Evolutionary conservation across 2,888 invertebrate genomes (phyloP).

Genomic region (Tetropium fuscum): DNA sequence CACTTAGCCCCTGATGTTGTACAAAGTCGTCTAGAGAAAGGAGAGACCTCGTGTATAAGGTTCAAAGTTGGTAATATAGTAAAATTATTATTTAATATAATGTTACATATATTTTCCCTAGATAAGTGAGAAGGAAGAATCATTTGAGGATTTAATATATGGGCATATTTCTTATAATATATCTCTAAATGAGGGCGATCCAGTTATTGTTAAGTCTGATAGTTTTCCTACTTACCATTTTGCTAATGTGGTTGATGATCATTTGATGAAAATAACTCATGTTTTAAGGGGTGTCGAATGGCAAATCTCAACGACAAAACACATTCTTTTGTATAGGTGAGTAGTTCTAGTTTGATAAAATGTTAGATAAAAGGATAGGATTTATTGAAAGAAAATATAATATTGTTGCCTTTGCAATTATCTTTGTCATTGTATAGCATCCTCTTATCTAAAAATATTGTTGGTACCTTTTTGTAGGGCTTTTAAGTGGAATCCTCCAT

Average conservation of each 20-base stretch:
- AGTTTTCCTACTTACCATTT: constrained; percentile 97
- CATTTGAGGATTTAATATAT: constrained; percentile 85
- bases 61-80: constrained; percentile 50
- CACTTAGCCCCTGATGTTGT: constrained; percentile 75
- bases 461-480: constrained; percentile 76
- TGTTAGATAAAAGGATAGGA: too few species aligned
- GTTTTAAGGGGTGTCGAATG: constrained; percentile 97
- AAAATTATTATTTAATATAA: constrained; percentile 20
- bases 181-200: constrained; percentile 88
- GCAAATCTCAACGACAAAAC: constrained; percentile 97
- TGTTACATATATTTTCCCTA: constrained; percentile 29
- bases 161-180: constrained; percentile 83
- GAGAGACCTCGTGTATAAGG: constrained; percentile 72
- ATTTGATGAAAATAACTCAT: constrained; percentile 92
- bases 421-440: too few species aligned
- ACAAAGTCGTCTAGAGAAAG: constrained; percentile 72
- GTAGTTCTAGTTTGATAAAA: too few species aligned
- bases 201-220: constrained; percentile 93
- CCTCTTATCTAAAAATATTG: too few species aligned
- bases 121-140: constrained; percentile 59
- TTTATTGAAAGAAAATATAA: too few species aligned
- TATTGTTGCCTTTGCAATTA: too few species aligned
- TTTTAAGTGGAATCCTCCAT: constrained; percentile 91
- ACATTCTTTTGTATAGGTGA: constrained; percentile 89
- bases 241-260: constrained; percentile 98